These are phyloP conservation scores for Eristalinus sepulchralis DNA, from an alignment of 2,888 invertebrate genomes.

Conservation along the genomic window DNA sequence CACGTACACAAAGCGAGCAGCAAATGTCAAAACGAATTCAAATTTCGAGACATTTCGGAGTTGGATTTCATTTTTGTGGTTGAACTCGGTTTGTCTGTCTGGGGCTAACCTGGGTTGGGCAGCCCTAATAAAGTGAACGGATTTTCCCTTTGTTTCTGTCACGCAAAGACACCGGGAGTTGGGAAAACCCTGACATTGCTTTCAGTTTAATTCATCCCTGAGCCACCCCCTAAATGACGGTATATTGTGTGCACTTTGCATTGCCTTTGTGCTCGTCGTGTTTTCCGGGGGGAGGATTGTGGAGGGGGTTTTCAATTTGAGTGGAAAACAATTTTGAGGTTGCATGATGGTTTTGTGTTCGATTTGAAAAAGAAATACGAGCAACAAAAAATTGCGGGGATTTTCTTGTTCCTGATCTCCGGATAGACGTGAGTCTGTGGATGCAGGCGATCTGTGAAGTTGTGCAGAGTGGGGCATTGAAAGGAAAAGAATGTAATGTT, in stretches of 20 bases:
- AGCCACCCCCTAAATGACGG: not conserved
- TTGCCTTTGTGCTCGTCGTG: not conserved
- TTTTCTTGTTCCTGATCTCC: not conserved
- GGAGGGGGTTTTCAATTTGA: not conserved
- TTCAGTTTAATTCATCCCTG: not conserved
- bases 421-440: not conserved
- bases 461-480: not conserved
- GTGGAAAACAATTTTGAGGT: not conserved
- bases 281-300: not conserved
- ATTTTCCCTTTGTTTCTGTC: conserved; percentile 59
- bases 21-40: conserved; percentile 69
- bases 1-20: conserved; percentile 5
- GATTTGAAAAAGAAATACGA: not conserved
- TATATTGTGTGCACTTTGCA: not conserved
- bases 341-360: not conserved
- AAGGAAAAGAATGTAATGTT: not conserved
- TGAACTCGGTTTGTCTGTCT: conserved; percentile 64
- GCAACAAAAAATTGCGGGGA: not conserved
- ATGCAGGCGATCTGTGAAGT: not conserved
- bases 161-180: conserved; percentile 45
- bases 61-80: conserved; percentile 68
- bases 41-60: conserved; percentile 67
- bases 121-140: conserved; percentile 52
- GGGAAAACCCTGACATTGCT: conserved; percentile 16
- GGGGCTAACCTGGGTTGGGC: conserved; percentile 23